A percentile compares a stretch with the other conserved stretches of the same genome.
Evolutionary conservation across 2,888 invertebrate species (phyloP).

Genomic region (Cantharis nigra): DNA sequence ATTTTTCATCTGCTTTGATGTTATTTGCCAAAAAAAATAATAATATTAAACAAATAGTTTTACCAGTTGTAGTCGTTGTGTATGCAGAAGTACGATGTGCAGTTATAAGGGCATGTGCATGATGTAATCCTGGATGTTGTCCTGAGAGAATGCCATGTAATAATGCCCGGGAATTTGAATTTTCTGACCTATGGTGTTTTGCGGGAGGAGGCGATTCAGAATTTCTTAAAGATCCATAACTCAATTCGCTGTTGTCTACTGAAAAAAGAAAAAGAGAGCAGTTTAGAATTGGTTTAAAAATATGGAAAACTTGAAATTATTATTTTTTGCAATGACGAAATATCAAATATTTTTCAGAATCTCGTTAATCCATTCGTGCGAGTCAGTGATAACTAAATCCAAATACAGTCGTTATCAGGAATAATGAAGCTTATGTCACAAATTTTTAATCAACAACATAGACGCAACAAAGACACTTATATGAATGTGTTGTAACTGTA

Average conservation of each 20-base stretch:
- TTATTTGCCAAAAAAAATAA: background rate
- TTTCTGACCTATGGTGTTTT: constrained; percentile 29
- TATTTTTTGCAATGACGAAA: too few relatives aligned
- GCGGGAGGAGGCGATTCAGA: constrained; percentile 42
- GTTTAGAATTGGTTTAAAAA: background rate
- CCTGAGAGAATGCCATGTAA: constrained; percentile 68
- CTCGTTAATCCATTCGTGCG: too few relatives aligned
- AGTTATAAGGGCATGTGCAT: constrained; percentile 49
- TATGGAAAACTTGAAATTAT: too few relatives aligned
- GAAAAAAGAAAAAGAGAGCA: constrained; percentile 44
- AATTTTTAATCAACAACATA: too few relatives aligned
- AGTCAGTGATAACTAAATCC: too few relatives aligned
- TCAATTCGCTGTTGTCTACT: constrained; percentile 69
- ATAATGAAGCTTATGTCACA: too few relatives aligned
- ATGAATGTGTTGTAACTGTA: too few relatives aligned
- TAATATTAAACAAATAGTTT: background rate
- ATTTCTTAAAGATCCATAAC: constrained; percentile 38
- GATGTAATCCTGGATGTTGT: constrained; percentile 55
- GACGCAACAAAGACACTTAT: too few relatives aligned
- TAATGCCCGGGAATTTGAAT: constrained; percentile 55
- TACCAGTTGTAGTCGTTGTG: constrained; percentile 66
- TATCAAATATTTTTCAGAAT: too few relatives aligned
- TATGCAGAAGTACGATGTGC: constrained; percentile 69
- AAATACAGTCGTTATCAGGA: too few relatives aligned
- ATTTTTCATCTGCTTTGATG: background rate